Evolutionary conservation across 1,140 invertebrate genomes (phyloP).

Genomic region (Rhagoletis zephyria): DNA sequence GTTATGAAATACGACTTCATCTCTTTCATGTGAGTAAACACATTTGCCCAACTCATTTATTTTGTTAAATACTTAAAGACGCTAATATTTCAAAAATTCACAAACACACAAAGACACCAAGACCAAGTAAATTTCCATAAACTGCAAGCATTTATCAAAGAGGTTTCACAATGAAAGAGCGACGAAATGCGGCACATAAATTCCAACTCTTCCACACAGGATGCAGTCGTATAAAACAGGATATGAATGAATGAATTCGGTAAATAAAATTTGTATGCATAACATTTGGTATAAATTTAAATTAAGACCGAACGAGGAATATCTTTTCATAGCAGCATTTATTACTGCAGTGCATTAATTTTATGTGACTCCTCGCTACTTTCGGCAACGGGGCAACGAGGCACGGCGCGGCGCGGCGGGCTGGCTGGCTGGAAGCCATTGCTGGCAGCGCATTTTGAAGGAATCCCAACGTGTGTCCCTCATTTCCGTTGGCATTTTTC

Average conservation of each 20-base stretch:
- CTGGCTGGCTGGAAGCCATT: neutral
- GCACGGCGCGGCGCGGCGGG: too few species aligned
- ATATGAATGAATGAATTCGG: slow-evolving; percentile 46
- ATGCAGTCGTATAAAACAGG: slow-evolving; percentile 34
- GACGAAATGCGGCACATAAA: slow-evolving; percentile 43
- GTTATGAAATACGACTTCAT: slow-evolving; percentile 17
- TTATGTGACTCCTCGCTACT: neutral
- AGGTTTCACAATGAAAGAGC: slow-evolving; percentile 1
- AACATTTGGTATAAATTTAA: slow-evolving; percentile 50
- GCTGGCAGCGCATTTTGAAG: neutral
- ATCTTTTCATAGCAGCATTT: slow-evolving; percentile 47
- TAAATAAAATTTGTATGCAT: slow-evolving; percentile 52
- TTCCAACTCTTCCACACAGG: slow-evolving; percentile 47
- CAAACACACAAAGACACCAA: too few species aligned
- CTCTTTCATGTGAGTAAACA: neutral
- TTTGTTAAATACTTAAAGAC: slow-evolving; percentile 14
- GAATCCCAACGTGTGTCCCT: slow-evolving; percentile 57
- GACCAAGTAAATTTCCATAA: slow-evolving; percentile 37
- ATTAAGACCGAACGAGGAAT: slow-evolving; percentile 45
- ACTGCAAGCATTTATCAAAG: slow-evolving; percentile 45
- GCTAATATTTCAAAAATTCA: neutral
- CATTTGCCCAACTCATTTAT: slow-evolving; percentile 48
- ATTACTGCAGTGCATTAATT: slow-evolving; percentile 50
- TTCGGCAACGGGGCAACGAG: neutral
- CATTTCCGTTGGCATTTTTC: slow-evolving; percentile 59